A percentile compares a stretch with the other conserved stretches of the same genome.
These are phyloP conservation scores for Lordiphosa clarofinis DNA, from an alignment of 1,140 invertebrate genomes.

Conservation along the genomic window DNA sequence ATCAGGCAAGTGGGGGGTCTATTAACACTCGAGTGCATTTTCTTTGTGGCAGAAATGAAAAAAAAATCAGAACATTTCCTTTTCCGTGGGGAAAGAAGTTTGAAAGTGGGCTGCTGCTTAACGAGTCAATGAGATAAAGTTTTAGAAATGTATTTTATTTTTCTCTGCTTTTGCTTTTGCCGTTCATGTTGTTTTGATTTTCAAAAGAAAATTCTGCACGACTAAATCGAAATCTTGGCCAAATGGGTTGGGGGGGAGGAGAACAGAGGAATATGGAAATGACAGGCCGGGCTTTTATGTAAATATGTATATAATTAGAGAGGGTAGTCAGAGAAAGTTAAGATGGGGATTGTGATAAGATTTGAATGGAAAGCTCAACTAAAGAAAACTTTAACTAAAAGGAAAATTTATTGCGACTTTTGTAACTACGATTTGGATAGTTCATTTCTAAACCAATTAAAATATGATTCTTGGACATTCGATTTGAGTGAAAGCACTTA, in stretches of 20 bases:
- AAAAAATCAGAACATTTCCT: constrained; percentile 1
- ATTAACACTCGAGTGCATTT: constrained; percentile 59
- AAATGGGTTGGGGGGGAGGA: not conserved
- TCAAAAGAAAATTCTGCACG: constrained; percentile 46
- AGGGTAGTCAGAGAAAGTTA: constrained; percentile 5
- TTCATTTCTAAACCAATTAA: too few relatives aligned
- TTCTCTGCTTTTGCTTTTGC: constrained; percentile 14
- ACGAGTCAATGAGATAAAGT: constrained; percentile 32
- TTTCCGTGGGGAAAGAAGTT: constrained; percentile 8
- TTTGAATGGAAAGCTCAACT: too few relatives aligned
- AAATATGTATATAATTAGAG: constrained; percentile 8
- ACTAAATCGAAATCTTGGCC: constrained; percentile 31
- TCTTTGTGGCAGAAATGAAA: constrained; percentile 21
- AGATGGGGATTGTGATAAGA: too few relatives aligned
- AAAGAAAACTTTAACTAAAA: too few relatives aligned
- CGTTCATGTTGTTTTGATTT: constrained; percentile 24
- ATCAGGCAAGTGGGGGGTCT: constrained; percentile 14
- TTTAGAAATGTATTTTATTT: constrained; percentile 22
- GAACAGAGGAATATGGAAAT: constrained; percentile 8
- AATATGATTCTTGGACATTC: too few relatives aligned
- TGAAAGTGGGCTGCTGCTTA: not conserved
- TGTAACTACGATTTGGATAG: too few relatives aligned
- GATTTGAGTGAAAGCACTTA: too few relatives aligned
- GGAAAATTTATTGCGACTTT: too few relatives aligned
- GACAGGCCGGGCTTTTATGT: constrained; percentile 18